Conservation (phyloP, 92 coral and sea anemone genomes). For the Epizoanthus fatuus region DNA sequence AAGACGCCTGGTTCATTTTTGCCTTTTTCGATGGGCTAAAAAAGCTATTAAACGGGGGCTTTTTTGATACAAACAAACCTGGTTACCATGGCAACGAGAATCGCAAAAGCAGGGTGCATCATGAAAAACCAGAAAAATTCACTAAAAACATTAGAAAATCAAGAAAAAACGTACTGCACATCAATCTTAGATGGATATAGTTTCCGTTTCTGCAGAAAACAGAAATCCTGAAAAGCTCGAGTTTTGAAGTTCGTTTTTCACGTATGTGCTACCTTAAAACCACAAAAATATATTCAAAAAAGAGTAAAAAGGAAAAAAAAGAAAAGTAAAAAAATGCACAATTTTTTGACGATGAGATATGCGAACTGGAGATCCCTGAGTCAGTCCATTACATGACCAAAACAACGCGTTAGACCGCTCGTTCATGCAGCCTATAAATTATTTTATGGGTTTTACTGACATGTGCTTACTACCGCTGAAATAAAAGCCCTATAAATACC, state of each 20-base stretch:
- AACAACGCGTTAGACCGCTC: too few species aligned
- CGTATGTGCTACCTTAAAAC: not conserved
- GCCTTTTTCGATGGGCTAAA: not conserved
- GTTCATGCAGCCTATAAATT: too few species aligned
- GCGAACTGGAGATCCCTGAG: too few species aligned
- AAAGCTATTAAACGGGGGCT: not conserved
- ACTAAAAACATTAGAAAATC: not conserved
- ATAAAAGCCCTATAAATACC: too few species aligned
- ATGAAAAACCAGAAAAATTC: not conserved
- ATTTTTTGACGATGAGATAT: too few species aligned
- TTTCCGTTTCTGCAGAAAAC: not conserved
- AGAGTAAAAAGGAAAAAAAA: too few species aligned
- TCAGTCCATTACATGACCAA: too few species aligned
- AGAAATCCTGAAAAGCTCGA: not conserved
- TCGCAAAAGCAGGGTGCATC: not conserved
- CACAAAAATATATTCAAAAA: too few species aligned
- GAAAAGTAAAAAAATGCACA: too few species aligned
- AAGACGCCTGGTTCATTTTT: not conserved
- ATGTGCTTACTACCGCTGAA: too few species aligned
- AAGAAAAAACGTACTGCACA: not conserved
- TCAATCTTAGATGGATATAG: not conserved
- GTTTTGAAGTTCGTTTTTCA: not conserved
- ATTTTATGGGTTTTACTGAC: too few species aligned
- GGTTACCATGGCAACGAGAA: constrained; percentile 5
- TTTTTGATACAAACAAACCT: not conserved